A percentile compares a stretch with the other conserved stretches of the same genome.
Conservation (phyloP, 2,888 invertebrate species). For the Plebejus melissa region DNA sequence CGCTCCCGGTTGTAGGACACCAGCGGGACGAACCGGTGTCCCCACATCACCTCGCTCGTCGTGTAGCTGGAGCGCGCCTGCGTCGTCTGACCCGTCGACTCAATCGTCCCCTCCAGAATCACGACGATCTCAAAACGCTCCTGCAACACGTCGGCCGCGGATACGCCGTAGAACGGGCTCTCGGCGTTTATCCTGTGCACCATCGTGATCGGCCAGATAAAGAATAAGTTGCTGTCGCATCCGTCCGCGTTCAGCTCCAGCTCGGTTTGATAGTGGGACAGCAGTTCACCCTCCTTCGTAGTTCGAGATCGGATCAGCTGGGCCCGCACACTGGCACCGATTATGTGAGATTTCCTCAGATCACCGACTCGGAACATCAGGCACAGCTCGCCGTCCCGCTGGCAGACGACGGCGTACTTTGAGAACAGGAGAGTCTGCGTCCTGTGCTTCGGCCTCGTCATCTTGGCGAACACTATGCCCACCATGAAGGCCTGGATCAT, state of each 20-base stretch:
- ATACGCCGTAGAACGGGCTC: conserved; percentile 91
- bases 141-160: conserved; percentile 88
- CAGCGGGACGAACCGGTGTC: conserved; percentile 86
- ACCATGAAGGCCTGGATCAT: conserved; percentile 89
- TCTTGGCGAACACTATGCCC: conserved; percentile 93
- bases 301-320: conserved; percentile 89
- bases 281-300: conserved; percentile 91
- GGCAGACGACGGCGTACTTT: conserved; percentile 89
- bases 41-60: conserved; percentile 89
- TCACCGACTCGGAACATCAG: conserved; percentile 94
- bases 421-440: conserved; percentile 94
- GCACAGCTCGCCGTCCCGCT: conserved; percentile 89
- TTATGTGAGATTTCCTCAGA: conserved; percentile 93
- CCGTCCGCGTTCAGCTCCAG: conserved; percentile 84
- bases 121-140: conserved; percentile 91
- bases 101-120: conserved; percentile 89
- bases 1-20: conserved; percentile 86
- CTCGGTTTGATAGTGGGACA: conserved; percentile 90
- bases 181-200: conserved; percentile 90
- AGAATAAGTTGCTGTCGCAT: conserved; percentile 90
- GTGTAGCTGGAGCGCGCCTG: conserved; percentile 88
- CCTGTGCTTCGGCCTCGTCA: conserved; percentile 93
- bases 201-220: conserved; percentile 96
- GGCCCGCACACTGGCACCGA: conserved; percentile 91
- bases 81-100: conserved; percentile 88